phyloP scores from a whole-genome alignment of 2,797 vertebrate genomes.

The Nyctibius grandis region DNA sequence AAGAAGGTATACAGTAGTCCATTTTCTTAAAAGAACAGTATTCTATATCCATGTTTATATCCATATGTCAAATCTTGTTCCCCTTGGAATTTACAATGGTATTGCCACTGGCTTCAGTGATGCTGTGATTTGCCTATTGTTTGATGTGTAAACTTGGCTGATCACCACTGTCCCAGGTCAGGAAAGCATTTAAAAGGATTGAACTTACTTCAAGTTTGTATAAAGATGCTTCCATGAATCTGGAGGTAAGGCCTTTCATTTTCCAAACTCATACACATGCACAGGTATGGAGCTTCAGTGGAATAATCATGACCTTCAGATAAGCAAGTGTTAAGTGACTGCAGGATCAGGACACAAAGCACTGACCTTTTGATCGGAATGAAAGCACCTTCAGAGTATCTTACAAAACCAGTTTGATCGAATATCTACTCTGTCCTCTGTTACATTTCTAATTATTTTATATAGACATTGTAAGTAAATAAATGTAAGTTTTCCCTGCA shows the following conservation, averaged over 20 bases:
- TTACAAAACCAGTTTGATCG: neutral
- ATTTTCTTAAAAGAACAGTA: neutral
- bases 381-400: neutral
- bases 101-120: neutral
- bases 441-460: neutral
- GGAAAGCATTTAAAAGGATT: neutral
- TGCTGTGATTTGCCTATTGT: neutral
- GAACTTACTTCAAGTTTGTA: neutral
- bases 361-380: neutral
- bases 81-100: neutral
- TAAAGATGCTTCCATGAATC: neutral
- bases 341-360: neutral
- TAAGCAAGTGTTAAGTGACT: neutral
- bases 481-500: neutral
- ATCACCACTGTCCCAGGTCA: neutral
- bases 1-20: neutral
- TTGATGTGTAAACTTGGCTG: neutral
- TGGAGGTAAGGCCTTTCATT: neutral
- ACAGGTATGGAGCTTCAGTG: neutral
- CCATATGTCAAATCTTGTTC: neutral
- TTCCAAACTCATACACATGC: neutral
- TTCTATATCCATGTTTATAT: neutral
- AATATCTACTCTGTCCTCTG: neutral
- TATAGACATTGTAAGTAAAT: neutral
- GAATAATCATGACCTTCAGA: neutral